Base-by-base conservation (phyloP, 2,888 invertebrate species). In the Hyppa rectilinea region DNA sequence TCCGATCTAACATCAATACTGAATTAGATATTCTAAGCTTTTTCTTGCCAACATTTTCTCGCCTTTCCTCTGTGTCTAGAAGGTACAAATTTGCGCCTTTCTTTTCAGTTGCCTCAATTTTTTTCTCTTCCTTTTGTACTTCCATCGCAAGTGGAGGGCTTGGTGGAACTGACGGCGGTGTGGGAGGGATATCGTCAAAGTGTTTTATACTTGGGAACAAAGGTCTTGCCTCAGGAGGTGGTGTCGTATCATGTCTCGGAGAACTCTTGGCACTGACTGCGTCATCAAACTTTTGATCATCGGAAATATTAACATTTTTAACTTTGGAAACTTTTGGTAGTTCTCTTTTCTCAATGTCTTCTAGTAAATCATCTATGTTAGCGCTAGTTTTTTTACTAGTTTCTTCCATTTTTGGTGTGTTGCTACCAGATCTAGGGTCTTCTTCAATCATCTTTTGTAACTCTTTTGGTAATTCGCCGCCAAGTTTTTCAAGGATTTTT, bases 381-480 rank as follows among this genome's bases (percentile, higher is more conserved):
- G 89, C 74, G 26, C n/a, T 59, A 17, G 71, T 59, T 63, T 85
- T 87, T 20, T 80, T 84, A 31, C 80, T 60, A 20, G n/a, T 84
- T 34, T 91, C 90, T 17, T 88, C 89, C 10, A 72, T 79, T 73
- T 86, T 89, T 0, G 92, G 92, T 0, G 94, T 91, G 1, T 84
- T 81, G 0, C 85, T 89, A 10, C 83, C 83, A 0, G 93, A 91
- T 20, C 70, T 83, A 0, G 87, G 85, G 66, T 92, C 93, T 55
- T 93, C 93, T 80, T 91, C 89, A 17, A 96, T 95, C 45, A 96
- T 94, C 76, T 94, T 92, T 81, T 95, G 93, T 10, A 96, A 81
- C 29, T 96, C 96, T 31, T 91, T 91, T 0, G 96, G 96, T 71
- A 96, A 83, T 83, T 96, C 95, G 0, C 96, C 96, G 0, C 96